Evolutionary conservation across 1,140 invertebrate species (phyloP), one percentile per base, ranked within the genome.

Genomic region (Steinernema khuongi): DNA sequence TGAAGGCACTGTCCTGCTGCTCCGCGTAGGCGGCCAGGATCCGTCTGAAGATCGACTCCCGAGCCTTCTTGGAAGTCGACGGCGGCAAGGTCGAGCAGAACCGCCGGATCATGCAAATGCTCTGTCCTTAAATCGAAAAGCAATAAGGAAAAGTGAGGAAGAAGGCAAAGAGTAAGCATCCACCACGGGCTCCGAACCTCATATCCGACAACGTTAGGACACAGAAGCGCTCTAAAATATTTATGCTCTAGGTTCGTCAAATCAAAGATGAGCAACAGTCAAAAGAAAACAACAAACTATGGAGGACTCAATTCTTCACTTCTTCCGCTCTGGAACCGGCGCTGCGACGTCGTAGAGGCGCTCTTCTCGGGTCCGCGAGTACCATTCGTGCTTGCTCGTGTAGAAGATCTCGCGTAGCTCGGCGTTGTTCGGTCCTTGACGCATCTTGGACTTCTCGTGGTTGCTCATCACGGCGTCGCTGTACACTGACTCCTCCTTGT

Each of bases 361-460:
- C 11, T 80, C 81, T 76, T 83, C 81, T 14, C 81, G 81, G 22
- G 79, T 73, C 75, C 77, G 68, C 18, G 77, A 28, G 31, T 68
- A 77, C 77, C 77, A 78, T 72, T 78, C 77, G 77, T 78, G 31
- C 66, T 78, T 78, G 72, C 43, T 68, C 2, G 77, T 78, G 67
- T 78, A 74, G 77, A 78, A 78, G 68, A 78, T 78, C 26, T 78
- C 77, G 18, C 74, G 73, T 1, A 78, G 41, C 19, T 78, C 77
- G n/a, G 68, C 44, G 75, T 74, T 78, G 11, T 41, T n/a, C 41
- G 76, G 77, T 7, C 72, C 75, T 11, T 71, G 28, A 29, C 36
- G 74, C 30, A 75, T 31, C 50, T 26, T 60, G 50, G 50, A 60
- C 4, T 22, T 14, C 19, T 60, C 50, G 50, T 60, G 26, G 50